A percentile compares a stretch with the other conserved stretches of the same genome.
Conservation (phyloP, 1,140 invertebrate species). For the Fopius arisanus region DNA sequence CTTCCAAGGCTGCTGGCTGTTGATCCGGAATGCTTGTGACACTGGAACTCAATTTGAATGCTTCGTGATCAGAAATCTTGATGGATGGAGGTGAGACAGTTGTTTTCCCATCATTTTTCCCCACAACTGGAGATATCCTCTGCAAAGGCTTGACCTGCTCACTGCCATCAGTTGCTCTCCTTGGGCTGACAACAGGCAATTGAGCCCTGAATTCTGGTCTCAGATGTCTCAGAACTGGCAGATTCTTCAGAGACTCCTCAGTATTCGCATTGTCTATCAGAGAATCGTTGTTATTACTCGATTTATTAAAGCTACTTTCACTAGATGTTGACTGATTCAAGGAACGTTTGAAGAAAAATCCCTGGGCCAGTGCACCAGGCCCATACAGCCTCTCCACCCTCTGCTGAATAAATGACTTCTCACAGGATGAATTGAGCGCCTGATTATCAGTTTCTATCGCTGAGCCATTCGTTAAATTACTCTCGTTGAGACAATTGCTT, state of each 20-base stretch:
- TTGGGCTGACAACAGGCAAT: constrained; percentile 74
- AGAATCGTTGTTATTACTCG: constrained; percentile 57
- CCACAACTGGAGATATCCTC: constrained; percentile 38
- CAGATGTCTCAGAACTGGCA: constrained; percentile 82
- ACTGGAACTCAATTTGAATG: constrained; percentile 41
- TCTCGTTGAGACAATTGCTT: constrained; percentile 39
- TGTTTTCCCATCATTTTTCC: constrained; percentile 22
- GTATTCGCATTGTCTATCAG: constrained; percentile 49
- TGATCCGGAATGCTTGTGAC: constrained; percentile 58
- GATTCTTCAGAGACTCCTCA: constrained; percentile 60
- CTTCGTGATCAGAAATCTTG: constrained; percentile 34
- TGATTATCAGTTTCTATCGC: constrained; percentile 36
- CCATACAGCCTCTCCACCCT: constrained; percentile 87
- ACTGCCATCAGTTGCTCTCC: constrained; percentile 62
- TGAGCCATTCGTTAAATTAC: constrained; percentile 52
- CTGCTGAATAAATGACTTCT: constrained; percentile 87
- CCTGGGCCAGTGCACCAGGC: constrained; percentile 81
- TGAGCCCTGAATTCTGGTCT: constrained; percentile 86
- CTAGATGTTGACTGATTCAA: constrained; percentile 52
- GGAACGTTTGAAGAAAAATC: constrained; percentile 74
- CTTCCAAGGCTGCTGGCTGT: constrained; percentile 63
- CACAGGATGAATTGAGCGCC: constrained; percentile 60
- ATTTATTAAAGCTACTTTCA: constrained; percentile 60
- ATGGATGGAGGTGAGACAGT: constrained; percentile 15
- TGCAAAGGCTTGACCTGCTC: constrained; percentile 60